Base-by-base conservation (phyloP, 2,888 invertebrate species). In the Himalopsyche tibetana region DNA sequence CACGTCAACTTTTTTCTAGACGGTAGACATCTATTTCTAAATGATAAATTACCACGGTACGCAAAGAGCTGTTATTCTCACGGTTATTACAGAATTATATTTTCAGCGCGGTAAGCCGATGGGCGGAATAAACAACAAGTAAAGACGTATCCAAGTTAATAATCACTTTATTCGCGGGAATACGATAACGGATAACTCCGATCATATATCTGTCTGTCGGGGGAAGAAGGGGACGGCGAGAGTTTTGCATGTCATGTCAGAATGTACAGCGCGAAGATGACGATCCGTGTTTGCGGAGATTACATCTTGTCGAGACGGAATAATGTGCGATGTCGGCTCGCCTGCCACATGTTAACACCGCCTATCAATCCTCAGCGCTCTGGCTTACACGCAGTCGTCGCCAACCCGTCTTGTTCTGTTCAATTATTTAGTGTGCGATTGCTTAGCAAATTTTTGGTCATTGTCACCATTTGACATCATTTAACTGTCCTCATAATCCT, bases 281-380 rank as follows among this genome's bases (percentile, higher is more conserved):
- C 8, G 63, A 63, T 63, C 63, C 63, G 19, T 19, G 63, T 19
- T 63, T 19, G 63, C 5, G 63, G 63, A 63, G 63, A 63, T 63
- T 63, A 63, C 63, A 63, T 63, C 63, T 19, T 63, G 63, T 63
- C 63, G 63, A 15, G 63, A 63, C 63, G 19, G 63, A 63, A 19
- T 63, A 63, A 19, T 63, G 8, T 11, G 63, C 63, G 63, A 63
- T 63, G 63, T 63, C 63, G 63, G 63, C 63, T 63, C 63, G 63
- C 63, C 63, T 11, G 63, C 63, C 63, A 19, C 63, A 63, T 63
- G 63, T 63, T 63, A 63, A 63, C 63, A 63, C 63, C 63, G 63
- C 63, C 19, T 63, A 63, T 63, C 63, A 63, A 19, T 63, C 28
- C 19, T 56, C 19, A 4, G 17, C n/a, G 56, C 56, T 19, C 56